These are phyloP conservation scores for Panorpa germanica DNA, from an alignment of 2,888 invertebrate genomes.

Conservation along the genomic window DNA sequence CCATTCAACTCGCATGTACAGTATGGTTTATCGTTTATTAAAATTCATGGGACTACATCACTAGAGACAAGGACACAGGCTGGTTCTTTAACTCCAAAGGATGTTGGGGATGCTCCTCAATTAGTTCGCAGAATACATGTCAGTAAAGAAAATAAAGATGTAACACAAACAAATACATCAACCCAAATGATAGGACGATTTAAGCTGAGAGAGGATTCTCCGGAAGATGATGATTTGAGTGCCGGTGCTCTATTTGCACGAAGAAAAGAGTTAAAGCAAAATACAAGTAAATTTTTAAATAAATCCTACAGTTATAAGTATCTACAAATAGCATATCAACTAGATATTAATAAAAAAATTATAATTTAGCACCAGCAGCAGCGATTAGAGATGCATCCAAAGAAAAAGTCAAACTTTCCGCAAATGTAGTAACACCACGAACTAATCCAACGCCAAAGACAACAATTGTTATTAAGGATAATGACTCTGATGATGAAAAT, in stretches of 20 bases:
- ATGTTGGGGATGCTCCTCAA: too few species aligned
- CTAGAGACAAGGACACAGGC: too few species aligned
- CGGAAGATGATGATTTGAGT: conserved; percentile 26
- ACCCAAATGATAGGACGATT: conserved; percentile 26
- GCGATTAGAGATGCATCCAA: conserved; percentile 26
- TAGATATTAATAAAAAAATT: conserved; percentile 7
- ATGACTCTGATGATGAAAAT: conserved; percentile 2
- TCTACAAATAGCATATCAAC: conserved; percentile 4
- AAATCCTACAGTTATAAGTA: too few species aligned
- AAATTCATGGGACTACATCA: conserved; percentile 33
- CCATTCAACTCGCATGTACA: conserved; percentile 65
- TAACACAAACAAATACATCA: not conserved
- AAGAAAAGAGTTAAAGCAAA: conserved; percentile 17
- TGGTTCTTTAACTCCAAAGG: too few species aligned
- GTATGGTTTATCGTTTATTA: conserved; percentile 69
- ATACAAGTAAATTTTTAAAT: too few species aligned
- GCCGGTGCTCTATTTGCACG: conserved; percentile 17
- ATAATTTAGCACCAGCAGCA: conserved; percentile 25
- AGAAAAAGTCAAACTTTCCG: conserved; percentile 14
- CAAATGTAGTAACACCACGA: too few species aligned
- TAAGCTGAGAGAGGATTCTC: conserved; percentile 29
- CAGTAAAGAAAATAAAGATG: too few species aligned
- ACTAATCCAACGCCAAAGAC: too few species aligned
- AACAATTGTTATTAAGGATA: too few species aligned
- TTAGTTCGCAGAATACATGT: too few species aligned